Evolutionary conservation across 2,797 vertebrate genomes (phyloP).

Genomic region (Fistularia tabacaria): DNA sequence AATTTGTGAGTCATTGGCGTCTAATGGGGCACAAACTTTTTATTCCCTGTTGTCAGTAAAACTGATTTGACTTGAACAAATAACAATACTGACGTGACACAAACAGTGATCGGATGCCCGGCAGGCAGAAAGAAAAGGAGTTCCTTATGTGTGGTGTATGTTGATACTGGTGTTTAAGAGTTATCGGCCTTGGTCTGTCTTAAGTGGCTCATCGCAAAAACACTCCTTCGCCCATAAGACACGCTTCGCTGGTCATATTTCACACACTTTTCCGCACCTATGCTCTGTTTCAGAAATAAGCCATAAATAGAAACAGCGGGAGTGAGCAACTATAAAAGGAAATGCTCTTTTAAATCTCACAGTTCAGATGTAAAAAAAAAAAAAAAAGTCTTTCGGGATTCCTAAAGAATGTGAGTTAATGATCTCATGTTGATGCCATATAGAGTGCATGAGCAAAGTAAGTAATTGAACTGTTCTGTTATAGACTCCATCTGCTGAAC

Average conservation of each 20-base stretch:
- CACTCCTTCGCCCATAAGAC: conserved; percentile 42
- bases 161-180: background rate
- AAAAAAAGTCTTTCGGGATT: conserved; percentile 55
- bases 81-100: conserved; percentile 17
- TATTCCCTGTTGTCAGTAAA: no score
- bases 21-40: conserved; percentile 22
- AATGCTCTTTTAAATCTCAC: conserved; percentile 43
- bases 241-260: conserved; percentile 44
- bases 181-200: conserved; percentile 15
- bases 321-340: conserved; percentile 70
- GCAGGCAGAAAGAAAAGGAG: conserved; percentile 12
- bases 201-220: conserved; percentile 35
- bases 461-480: conserved; percentile 46
- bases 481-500: conserved; percentile 30
- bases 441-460: conserved; percentile 44
- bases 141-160: background rate
- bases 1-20: conserved; percentile 41
- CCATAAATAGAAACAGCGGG: conserved; percentile 56
- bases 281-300: conserved; percentile 47
- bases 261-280: conserved; percentile 58
- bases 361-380: conserved; percentile 63
- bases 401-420: conserved; percentile 58
- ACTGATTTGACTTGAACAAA: conserved; percentile 16
- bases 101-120: conserved; percentile 19
- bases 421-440: conserved; percentile 53